Percentiles rank a stretch among this genome's conserved stretches.
These are phyloP conservation scores for Brachionus rotundiformis DNA, from an alignment of 1,140 invertebrate species.

Conservation along the genomic window DNA sequence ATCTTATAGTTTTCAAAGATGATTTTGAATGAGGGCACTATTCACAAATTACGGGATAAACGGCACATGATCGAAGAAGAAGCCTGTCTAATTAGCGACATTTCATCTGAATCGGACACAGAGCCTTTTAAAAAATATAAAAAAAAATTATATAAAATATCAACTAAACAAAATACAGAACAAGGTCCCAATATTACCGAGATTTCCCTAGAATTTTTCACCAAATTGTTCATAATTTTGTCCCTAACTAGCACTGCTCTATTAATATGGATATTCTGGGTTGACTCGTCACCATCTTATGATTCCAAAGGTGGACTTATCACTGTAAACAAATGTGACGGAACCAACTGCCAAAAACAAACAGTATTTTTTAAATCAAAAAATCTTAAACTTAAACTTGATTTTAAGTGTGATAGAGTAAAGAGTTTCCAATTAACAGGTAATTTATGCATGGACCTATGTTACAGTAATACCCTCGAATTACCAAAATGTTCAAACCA, in stretches of 20 bases:
- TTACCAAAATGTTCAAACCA: constrained; percentile 30
- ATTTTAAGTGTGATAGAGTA: not conserved
- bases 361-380: not conserved
- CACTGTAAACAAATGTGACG: not conserved
- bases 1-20: not conserved
- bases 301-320: not conserved
- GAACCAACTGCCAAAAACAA: not conserved
- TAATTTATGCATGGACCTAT: constrained; percentile 35
- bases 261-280: not conserved
- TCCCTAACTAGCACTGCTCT: not conserved
- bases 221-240: not conserved
- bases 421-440: not conserved
- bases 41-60: not conserved
- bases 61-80: not conserved
- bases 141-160: constrained; percentile 11
- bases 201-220: not conserved
- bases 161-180: not conserved
- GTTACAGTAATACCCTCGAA: not conserved
- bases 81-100: not conserved
- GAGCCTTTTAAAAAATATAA: constrained; percentile 7
- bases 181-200: not conserved
- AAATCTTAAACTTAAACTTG: not conserved
- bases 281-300: not conserved
- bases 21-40: constrained; percentile 17
- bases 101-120: not conserved